These are phyloP conservation scores for Apotomis turbidana DNA, from an alignment of 2,888 invertebrate genomes.

Conservation along the genomic window DNA sequence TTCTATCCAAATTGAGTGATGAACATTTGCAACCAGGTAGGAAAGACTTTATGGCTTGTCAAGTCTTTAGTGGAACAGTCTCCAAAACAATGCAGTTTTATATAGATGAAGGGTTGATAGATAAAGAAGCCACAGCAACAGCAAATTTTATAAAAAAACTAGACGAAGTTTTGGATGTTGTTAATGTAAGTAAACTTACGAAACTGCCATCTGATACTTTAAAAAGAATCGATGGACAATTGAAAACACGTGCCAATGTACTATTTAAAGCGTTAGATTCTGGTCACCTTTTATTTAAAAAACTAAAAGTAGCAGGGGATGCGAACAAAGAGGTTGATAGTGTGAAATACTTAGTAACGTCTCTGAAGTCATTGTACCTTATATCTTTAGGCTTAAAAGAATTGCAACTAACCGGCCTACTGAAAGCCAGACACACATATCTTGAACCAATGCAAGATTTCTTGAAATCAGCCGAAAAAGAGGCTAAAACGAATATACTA, in stretches of 20 bases:
- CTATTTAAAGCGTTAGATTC: slow-evolving; percentile 17
- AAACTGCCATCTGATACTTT: neutral
- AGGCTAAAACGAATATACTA: slow-evolving; percentile 8
- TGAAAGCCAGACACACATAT: neutral
- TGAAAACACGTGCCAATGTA: neutral
- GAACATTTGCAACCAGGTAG: slow-evolving; percentile 10
- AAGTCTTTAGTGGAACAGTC: slow-evolving; percentile 20
- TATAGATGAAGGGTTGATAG: neutral
- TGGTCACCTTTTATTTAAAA: neutral
- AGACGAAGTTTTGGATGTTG: slow-evolving; percentile 8
- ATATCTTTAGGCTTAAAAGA: slow-evolving; percentile 3
- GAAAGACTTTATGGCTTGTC: neutral
- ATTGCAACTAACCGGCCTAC: neutral
- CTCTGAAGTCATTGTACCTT: neutral
- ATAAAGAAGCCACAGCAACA: neutral
- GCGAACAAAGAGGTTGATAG: neutral
- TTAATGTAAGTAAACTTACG: neutral
- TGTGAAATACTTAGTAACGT: slow-evolving; percentile 3
- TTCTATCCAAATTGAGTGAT: slow-evolving; percentile 20
- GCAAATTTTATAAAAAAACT: slow-evolving; percentile 17
- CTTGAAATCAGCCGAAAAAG: neutral
- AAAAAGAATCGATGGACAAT: neutral
- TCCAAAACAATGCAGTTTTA: slow-evolving; percentile 8
- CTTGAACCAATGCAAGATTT: slow-evolving; percentile 16
- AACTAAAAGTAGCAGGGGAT: neutral